phyloP scores from a whole-genome alignment of 2,888 invertebrate genomes.

The Lottia scabra region DNA sequence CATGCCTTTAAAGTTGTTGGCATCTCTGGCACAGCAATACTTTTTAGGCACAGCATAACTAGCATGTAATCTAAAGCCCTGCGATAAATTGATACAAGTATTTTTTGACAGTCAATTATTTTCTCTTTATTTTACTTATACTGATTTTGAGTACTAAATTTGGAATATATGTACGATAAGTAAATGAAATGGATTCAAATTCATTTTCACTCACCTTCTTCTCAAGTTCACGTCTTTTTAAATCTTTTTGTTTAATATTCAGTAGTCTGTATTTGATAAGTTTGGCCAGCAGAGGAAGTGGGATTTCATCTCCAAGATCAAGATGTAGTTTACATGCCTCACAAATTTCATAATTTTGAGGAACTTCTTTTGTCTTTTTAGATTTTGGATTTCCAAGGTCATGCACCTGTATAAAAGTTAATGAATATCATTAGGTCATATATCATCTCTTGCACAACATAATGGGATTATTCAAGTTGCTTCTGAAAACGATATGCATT shows the following conservation, averaged over 20 bases:
- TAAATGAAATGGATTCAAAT: no score
- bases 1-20: no score
- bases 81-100: no score
- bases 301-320: constrained; percentile 65
- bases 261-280: constrained; percentile 66
- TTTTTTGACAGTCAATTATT: no score
- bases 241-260: constrained; percentile 60
- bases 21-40: no score
- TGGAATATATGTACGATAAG: no score
- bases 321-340: constrained; percentile 63
- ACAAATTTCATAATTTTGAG: constrained; percentile 63
- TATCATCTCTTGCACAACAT: not conserved
- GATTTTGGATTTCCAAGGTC: constrained; percentile 66
- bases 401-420: constrained; percentile 45
- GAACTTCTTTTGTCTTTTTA: constrained; percentile 64
- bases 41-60: no score
- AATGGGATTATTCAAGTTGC: no score
- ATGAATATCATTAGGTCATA: not conserved
- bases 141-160: no score
- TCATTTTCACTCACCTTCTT: constrained; percentile 53
- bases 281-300: constrained; percentile 62
- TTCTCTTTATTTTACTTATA: no score
- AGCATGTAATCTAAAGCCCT: no score
- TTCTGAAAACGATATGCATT: no score
- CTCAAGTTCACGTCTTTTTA: constrained; percentile 57